Evolutionary conservation across 2,797 vertebrate genomes (phyloP).

Genomic region (Hoplostethus mediterraneus): DNA sequence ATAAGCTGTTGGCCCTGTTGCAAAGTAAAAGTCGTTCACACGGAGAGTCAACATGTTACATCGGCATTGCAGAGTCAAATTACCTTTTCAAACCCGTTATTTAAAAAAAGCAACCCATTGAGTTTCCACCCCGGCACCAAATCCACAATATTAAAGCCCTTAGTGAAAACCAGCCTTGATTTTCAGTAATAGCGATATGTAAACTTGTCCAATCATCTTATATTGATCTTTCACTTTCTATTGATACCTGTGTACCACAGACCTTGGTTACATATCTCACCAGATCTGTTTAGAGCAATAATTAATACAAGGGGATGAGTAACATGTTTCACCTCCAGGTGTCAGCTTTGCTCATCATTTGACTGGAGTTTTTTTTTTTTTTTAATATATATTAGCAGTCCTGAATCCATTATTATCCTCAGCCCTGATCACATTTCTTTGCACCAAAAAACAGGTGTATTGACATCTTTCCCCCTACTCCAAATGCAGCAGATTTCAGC

Average conservation of each 20-base stretch:
- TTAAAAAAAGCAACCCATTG: too few species aligned
- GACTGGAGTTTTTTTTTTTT: slow-evolving; percentile 5
- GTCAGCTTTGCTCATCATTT: slow-evolving; percentile 52
- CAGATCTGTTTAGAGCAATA: neutral
- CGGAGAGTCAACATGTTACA: too few species aligned
- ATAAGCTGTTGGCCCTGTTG: too few species aligned
- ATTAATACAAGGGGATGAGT: neutral
- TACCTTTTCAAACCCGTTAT: too few species aligned
- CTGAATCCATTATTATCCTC: slow-evolving; percentile 37
- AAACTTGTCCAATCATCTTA: neutral
- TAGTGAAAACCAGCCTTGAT: neutral
- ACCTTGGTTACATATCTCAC: neutral
- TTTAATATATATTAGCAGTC: slow-evolving; percentile 7
- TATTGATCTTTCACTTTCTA: too few species aligned
- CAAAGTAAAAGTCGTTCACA: too few species aligned
- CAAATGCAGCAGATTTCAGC: slow-evolving; percentile 40
- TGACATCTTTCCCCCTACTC: slow-evolving; percentile 37
- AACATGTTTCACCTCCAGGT: slow-evolving; percentile 39
- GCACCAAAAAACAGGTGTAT: slow-evolving; percentile 41
- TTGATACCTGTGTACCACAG: neutral
- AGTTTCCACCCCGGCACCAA: too few species aligned
- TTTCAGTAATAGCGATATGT: neutral
- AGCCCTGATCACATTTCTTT: slow-evolving; percentile 23
- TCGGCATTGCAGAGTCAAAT: too few species aligned
- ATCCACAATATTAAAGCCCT: neutral